These are phyloP conservation scores for Tachyglossus aculeatus DNA, from an alignment of 2,797 vertebrate genomes.

Conservation along the genomic window DNA sequence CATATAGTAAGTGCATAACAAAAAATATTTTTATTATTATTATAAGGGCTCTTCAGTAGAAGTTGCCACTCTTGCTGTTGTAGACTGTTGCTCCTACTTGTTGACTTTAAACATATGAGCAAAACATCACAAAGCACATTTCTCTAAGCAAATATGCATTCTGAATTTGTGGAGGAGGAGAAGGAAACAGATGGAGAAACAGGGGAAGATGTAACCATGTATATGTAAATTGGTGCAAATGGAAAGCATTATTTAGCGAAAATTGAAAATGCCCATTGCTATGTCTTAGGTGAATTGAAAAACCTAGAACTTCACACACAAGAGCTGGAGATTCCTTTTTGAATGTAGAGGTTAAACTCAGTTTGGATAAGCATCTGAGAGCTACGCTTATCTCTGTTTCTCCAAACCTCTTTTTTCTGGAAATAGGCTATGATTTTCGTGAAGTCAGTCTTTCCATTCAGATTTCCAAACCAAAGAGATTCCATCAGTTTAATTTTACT, in stretches of 20 bases:
- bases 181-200: too few relatives aligned
- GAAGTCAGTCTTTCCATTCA: slow-evolving; percentile 25
- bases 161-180: too few relatives aligned
- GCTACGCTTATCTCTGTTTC: not conserved
- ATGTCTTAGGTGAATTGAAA: slow-evolving; percentile 1
- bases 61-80: too few relatives aligned
- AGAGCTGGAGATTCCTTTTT: not conserved
- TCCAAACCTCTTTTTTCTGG: not conserved
- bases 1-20: too few relatives aligned
- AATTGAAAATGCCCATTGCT: not conserved
- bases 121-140: too few relatives aligned
- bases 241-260: not conserved
- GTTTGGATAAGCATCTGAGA: not conserved
- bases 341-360: not conserved
- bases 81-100: too few relatives aligned
- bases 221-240: too few relatives aligned
- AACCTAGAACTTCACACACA: not conserved
- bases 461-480: slow-evolving; percentile 44
- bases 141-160: too few relatives aligned
- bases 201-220: too few relatives aligned
- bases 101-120: too few relatives aligned
- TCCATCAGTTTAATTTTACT: slow-evolving; percentile 32
- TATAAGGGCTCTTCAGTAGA: too few relatives aligned
- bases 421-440: not conserved
- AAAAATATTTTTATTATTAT: too few relatives aligned